Evolutionary conservation across 1,140 invertebrate species (phyloP).

Genomic region (Scaptomyza pallida): DNA sequence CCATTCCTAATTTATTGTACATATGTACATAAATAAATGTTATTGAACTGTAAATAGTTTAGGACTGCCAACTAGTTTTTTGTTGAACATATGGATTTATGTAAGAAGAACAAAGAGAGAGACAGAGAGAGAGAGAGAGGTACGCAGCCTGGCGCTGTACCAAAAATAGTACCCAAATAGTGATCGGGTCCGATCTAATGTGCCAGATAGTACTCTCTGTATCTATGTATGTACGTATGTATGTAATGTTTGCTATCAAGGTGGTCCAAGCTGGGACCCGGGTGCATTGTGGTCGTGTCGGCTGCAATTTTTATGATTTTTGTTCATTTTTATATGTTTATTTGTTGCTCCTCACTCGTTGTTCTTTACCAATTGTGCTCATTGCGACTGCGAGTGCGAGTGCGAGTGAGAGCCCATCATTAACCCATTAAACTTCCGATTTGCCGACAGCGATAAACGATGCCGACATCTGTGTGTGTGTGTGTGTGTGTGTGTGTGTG

Average conservation of each 20-base stretch:
- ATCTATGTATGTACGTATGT: no score
- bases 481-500: conserved; percentile 3
- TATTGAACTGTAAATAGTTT: neutral
- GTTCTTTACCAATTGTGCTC: conserved; percentile 14
- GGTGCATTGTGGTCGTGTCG: conserved; percentile 72
- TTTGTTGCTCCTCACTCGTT: conserved; percentile 57
- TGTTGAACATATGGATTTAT: neutral
- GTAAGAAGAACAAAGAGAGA: neutral
- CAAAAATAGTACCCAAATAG: conserved; percentile 37
- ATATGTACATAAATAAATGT: no score
- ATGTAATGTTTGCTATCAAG: conserved; percentile 47
- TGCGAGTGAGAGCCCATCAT: conserved; percentile 60
- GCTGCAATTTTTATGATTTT: conserved; percentile 80
- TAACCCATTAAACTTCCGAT: conserved; percentile 83
- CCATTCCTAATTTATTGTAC: no score
- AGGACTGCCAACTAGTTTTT: neutral
- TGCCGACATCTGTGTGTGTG: conserved; percentile 27
- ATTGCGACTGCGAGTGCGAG: conserved; percentile 22
- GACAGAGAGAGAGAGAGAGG: no score
- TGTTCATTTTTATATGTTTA: conserved; percentile 80
- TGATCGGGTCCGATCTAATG: conserved; percentile 32
- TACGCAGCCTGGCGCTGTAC: neutral
- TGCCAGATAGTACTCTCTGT: conserved; percentile 1
- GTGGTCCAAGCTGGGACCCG: conserved; percentile 70
- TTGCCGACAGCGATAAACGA: conserved; percentile 81